phyloP scores from a whole-genome alignment of 2,113 vertebrate genomes.

The Propithecus coquereli region DNA sequence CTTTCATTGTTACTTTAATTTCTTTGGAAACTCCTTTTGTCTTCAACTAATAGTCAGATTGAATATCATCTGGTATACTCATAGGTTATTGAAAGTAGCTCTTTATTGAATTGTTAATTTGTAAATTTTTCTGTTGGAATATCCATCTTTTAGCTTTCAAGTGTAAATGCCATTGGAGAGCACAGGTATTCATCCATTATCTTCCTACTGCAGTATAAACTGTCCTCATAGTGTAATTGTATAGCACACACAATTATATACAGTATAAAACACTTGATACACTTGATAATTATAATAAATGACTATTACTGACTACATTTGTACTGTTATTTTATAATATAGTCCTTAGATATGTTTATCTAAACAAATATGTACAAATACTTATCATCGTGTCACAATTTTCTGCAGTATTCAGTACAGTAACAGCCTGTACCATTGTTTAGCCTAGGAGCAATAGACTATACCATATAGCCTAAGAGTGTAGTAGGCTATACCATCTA shows the following conservation, averaged over 20 bases:
- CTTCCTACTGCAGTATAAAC: background rate
- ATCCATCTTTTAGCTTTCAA: background rate
- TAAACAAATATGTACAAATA: background rate
- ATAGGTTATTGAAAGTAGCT: background rate
- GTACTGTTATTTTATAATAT: too few species aligned
- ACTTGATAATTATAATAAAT: too few species aligned
- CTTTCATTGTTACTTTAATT: background rate
- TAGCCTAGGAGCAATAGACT: too few species aligned
- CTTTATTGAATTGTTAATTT: background rate
- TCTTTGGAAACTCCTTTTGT: background rate
- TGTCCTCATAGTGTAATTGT: too few species aligned
- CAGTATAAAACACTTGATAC: too few species aligned
- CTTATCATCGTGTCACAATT: background rate
- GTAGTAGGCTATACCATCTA: too few species aligned
- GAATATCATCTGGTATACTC: background rate
- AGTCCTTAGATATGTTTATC: background rate
- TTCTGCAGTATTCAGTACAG: too few species aligned
- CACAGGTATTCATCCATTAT: background rate
- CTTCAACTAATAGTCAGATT: background rate
- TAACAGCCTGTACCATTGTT: too few species aligned
- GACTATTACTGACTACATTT: too few species aligned
- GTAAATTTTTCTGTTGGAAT: background rate
- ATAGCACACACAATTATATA: too few species aligned
- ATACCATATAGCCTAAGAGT: too few species aligned
- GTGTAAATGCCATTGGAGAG: background rate